phyloP scores from a whole-genome alignment of 2,797 vertebrate species.

The Melanitta fusca region DNA sequence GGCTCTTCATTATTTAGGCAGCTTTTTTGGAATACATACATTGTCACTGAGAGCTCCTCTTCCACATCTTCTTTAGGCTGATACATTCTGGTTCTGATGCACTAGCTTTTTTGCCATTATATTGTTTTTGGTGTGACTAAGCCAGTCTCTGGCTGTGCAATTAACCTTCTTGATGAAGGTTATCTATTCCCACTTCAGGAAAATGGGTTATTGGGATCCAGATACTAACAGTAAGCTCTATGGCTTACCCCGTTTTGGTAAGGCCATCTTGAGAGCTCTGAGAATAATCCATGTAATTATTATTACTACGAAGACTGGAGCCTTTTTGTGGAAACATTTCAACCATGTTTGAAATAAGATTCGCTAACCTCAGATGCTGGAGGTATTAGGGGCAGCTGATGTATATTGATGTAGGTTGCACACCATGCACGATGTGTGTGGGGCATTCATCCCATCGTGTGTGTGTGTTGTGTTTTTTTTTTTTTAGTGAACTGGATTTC shows the following conservation, averaged over 20 bases:
- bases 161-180: background rate
- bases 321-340: background rate
- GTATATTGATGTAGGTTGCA: background rate
- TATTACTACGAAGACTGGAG: background rate
- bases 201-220: background rate
- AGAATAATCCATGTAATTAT: background rate
- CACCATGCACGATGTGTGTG: accelerated
- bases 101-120: background rate
- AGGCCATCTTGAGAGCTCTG: background rate
- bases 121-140: background rate
- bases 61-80: accelerated
- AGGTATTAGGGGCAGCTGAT: background rate
- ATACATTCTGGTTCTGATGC: background rate
- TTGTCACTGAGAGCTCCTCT: accelerated
- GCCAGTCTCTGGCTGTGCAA: background rate
- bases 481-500: background rate
- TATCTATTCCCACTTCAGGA: background rate
- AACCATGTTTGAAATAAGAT: background rate
- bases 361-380: background rate
- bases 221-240: background rate
- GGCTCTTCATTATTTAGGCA: background rate
- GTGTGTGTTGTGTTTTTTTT: no score
- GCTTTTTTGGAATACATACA: background rate
- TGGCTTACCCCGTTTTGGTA: background rate
- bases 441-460: background rate